A percentile compares a stretch with the other conserved stretches of the same genome.
Evolutionary conservation across 2,888 invertebrate genomes (phyloP).

Genomic region (Drosophila fungiperda): DNA sequence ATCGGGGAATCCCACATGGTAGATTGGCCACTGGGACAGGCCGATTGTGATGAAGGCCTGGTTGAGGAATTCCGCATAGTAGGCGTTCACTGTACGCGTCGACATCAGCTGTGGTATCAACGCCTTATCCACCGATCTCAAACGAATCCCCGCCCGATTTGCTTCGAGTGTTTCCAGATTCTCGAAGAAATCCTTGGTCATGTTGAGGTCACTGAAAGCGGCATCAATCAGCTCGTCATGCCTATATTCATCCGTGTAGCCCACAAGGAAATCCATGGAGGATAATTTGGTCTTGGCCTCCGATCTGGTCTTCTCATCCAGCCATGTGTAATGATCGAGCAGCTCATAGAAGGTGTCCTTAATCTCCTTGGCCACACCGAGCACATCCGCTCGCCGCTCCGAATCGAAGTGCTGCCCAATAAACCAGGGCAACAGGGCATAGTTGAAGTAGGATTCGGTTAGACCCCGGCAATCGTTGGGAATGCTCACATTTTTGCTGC

Average conservation of each 20-base stretch:
- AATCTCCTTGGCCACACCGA: conserved; percentile 70
- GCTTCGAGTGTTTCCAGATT: conserved; percentile 73
- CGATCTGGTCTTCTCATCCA: conserved; percentile 81
- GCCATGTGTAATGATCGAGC: conserved; percentile 76
- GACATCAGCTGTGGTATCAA: conserved; percentile 76
- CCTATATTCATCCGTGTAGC: conserved; percentile 78
- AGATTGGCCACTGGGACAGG: conserved; percentile 80
- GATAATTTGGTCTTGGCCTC: conserved; percentile 76
- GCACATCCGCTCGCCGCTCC: conserved; percentile 73
- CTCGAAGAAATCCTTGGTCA: conserved; percentile 68
- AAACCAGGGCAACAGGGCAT: conserved; percentile 82
- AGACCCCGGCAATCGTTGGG: conserved; percentile 72
- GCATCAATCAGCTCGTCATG: conserved; percentile 68
- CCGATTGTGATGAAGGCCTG: conserved; percentile 80
- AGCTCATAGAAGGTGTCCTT: conserved; percentile 76
- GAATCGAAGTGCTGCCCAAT: conserved; percentile 76
- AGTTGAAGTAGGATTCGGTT: conserved; percentile 73
- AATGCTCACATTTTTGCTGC: conserved; percentile 39
- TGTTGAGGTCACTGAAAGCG: conserved; percentile 64
- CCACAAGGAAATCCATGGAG: conserved; percentile 80
- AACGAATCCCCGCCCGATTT: conserved; percentile 63
- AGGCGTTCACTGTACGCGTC: conserved; percentile 81
- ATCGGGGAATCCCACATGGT: conserved; percentile 72
- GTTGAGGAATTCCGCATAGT: conserved; percentile 81
- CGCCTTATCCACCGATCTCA: conserved; percentile 74